Evolutionary conservation across 2,797 vertebrate genomes (phyloP), one percentile per base, ranked within the genome.

Genomic region (Columba guinea): DNA sequence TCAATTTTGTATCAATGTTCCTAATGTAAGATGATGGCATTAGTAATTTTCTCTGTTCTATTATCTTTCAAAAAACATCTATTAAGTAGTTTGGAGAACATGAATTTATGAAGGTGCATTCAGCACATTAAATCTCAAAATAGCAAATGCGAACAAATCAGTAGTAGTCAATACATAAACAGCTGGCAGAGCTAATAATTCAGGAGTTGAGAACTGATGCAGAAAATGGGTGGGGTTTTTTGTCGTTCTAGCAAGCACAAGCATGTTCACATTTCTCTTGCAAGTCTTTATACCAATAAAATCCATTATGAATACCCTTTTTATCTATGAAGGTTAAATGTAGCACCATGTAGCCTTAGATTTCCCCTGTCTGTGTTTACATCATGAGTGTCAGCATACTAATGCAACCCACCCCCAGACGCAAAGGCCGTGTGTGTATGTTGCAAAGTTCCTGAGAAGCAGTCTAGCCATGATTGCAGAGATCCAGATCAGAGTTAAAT

Each of bases 41-140:
- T 70, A 87, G 49, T 62, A 0, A 89, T 96, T 89, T 92, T n/a
- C 28, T 65, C 52, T 90, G 11, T 19, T 73, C 32, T 74, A 3
- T 17, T 93, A 16, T 79, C 35, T 83, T 95, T 93, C 48, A 85
- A 90, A 71, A 90, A 78, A 51, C 63, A 34, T 39, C 32, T 94
- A 4, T 64, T 73, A 84, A 67, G 21, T 70, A 74, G 49, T 44
- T 73, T 74, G 19, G 23, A 78, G 44, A 58, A 85, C 23, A 21
- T 48, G 34, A 71, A 82, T 95, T 93, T 94, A 83, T 87, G 55
- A 92, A 65, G 70, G n/a, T 81, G 24, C 18, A 44, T 82, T 83
- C 32, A 46, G 10, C 37, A 39, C 56, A 58, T 63, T 91, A 81
- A 76, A 92, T 90, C 59, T 76, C 56, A 63, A 48, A 96, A 87